Evolutionary conservation across 2,113 vertebrate species (phyloP).

Genomic region (Panthera uncia): DNA sequence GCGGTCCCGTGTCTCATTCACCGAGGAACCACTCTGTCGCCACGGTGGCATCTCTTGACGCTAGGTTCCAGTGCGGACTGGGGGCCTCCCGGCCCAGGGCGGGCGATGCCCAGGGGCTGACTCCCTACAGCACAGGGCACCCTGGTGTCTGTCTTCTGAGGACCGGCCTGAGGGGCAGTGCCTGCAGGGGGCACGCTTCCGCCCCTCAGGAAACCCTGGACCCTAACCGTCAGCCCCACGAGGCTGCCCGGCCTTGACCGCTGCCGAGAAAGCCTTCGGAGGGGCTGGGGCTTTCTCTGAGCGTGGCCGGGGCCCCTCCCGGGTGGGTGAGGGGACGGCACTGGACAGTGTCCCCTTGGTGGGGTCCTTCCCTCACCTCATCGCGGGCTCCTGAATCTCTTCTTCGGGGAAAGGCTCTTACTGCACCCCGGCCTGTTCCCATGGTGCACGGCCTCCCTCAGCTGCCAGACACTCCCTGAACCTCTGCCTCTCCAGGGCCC

Average conservation of each 20-base stretch:
- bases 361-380: neutral
- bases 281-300: neutral
- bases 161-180: accelerated
- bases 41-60: accelerated
- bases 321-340: neutral
- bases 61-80: accelerated
- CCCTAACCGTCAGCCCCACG: neutral
- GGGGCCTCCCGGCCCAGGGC: neutral
- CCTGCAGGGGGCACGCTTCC: too few relatives aligned
- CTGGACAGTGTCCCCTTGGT: neutral
- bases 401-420: neutral
- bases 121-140: neutral
- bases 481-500: neutral
- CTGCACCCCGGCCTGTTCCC: neutral
- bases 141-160: neutral
- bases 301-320: neutral
- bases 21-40: neutral
- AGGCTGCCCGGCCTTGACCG: accelerated
- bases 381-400: neutral
- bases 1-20: neutral
- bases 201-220: neutral
- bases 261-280: neutral
- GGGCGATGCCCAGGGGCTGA: neutral
- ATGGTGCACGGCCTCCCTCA: neutral
- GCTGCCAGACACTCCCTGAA: accelerated